Evolutionary conservation across 2,888 invertebrate genomes (phyloP).

Genomic region (Drosophila mayaguana): DNA sequence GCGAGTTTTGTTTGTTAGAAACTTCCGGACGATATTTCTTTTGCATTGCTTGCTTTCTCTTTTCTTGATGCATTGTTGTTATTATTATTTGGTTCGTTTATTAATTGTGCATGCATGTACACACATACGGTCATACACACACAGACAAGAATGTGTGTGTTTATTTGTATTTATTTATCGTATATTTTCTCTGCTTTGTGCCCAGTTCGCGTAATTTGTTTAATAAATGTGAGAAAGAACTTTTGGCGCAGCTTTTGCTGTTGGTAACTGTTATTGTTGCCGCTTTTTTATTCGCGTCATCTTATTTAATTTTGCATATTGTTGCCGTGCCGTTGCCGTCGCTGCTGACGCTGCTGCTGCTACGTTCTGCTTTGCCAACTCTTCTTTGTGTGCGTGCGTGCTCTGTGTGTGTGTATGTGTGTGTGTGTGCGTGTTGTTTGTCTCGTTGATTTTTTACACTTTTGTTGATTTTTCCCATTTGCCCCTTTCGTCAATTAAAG

Average conservation of each 20-base stretch:
- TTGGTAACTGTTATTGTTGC: conserved; percentile 52
- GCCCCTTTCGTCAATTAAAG: conserved; percentile 68
- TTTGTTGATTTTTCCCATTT: conserved; percentile 70
- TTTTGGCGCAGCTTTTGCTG: conserved; percentile 33
- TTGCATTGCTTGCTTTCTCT: conserved; percentile 50
- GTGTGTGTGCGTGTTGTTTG: conserved; percentile 30
- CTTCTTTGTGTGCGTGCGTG: conserved; percentile 26
- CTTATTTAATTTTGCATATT: conserved; percentile 80
- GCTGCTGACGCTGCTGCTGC: conserved; percentile 26
- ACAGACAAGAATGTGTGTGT: too few relatives aligned
- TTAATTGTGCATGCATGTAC: conserved; percentile 35
- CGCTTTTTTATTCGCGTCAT: conserved; percentile 67
- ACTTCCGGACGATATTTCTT: conserved; percentile 47
- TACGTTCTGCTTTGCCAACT: conserved; percentile 51
- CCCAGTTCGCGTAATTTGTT: conserved; percentile 66
- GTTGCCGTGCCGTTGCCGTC: conserved; percentile 29
- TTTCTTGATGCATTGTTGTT: conserved; percentile 36
- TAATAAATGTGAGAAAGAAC: conserved; percentile 77
- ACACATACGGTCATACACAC: too few relatives aligned
- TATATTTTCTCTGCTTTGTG: conserved; percentile 30
- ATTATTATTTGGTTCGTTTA: conserved; percentile 36
- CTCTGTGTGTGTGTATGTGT: conserved; percentile 27
- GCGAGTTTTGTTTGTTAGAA: conserved; percentile 22
- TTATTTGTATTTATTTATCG: conserved; percentile 57
- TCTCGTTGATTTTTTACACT: conserved; percentile 57